A percentile compares a stretch with the other conserved stretches of the same genome.
These are phyloP conservation scores for Ailuropoda melanoleuca DNA, from an alignment of 2,113 vertebrate species.

Conservation along the genomic window DNA sequence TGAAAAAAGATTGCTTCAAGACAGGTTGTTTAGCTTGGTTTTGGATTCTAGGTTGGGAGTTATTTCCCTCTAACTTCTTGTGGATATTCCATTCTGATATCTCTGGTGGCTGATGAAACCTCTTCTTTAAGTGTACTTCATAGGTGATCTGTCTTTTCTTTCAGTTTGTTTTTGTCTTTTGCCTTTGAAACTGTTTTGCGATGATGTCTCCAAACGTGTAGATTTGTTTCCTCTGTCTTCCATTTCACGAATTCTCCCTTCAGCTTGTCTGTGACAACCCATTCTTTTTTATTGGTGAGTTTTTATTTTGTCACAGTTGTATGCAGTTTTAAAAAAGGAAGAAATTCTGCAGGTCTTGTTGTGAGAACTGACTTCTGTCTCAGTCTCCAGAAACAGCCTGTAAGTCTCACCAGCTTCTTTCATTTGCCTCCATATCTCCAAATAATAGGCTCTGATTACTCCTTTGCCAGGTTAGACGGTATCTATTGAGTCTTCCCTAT, in stretches of 20 bases:
- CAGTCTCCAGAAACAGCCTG: not conserved
- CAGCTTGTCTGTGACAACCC: not conserved
- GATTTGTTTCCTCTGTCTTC: not conserved
- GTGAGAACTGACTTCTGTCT: not conserved
- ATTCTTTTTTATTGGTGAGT: not conserved
- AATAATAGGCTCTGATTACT: not conserved
- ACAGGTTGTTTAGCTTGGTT: not conserved
- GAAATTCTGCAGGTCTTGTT: not conserved
- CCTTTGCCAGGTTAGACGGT: not conserved
- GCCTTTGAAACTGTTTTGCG: not conserved
- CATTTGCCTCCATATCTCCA: not conserved
- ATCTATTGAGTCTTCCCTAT: not conserved
- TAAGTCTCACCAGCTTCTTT: not conserved
- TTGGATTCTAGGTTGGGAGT: not conserved
- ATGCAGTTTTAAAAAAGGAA: not conserved
- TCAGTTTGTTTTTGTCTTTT: not conserved
- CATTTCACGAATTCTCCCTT: not conserved
- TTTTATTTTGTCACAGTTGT: not conserved
- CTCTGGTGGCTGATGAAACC: not conserved
- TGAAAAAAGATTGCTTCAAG: not conserved
- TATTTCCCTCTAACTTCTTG: not conserved
- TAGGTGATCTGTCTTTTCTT: not conserved
- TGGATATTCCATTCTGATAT: not conserved
- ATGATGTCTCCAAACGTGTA: not conserved
- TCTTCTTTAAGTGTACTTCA: not conserved